Percentiles rank a stretch among this genome's conserved stretches.
These are phyloP conservation scores for Timema podura DNA, from an alignment of 2,888 invertebrate species.

Conservation along the genomic window DNA sequence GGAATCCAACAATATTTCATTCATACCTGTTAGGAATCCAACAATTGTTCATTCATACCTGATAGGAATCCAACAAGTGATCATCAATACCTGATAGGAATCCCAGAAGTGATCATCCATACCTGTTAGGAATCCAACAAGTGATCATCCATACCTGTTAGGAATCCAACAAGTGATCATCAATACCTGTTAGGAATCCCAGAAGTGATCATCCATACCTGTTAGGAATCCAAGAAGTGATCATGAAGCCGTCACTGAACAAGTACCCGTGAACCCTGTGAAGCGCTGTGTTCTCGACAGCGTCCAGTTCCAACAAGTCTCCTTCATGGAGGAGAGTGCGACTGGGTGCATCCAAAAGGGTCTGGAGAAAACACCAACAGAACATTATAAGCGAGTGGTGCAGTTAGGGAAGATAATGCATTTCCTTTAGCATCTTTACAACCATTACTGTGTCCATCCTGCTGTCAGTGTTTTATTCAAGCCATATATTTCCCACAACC, in stretches of 20 bases:
- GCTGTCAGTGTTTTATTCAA: too few relatives aligned
- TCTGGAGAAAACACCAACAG: conserved; percentile 45
- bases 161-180: conserved; percentile 82
- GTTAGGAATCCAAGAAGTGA: conserved; percentile 76
- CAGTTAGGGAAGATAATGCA: neutral
- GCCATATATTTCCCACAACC: too few relatives aligned
- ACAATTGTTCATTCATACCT: conserved; percentile 85
- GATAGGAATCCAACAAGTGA: too few relatives aligned
- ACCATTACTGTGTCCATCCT: neutral
- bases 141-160: conserved; percentile 46
- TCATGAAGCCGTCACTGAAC: conserved; percentile 87
- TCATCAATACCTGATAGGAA: too few relatives aligned
- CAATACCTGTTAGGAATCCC: conserved; percentile 62
- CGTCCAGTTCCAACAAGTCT: conserved; percentile 84
- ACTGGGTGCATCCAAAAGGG: conserved; percentile 70
- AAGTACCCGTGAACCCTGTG: conserved; percentile 89
- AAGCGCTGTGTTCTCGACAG: conserved; percentile 78
- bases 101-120: too few relatives aligned
- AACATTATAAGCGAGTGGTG: neutral
- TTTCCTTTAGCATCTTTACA: neutral
- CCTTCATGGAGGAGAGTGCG: conserved; percentile 85
- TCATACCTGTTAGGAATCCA: conserved; percentile 62
- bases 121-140: too few relatives aligned
- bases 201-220: conserved; percentile 47
- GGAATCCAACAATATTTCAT: too few relatives aligned